Percentiles rank a stretch among this genome's conserved stretches.
Conservation (phyloP, 2,888 invertebrate species). For the Pandemis heparana region DNA sequence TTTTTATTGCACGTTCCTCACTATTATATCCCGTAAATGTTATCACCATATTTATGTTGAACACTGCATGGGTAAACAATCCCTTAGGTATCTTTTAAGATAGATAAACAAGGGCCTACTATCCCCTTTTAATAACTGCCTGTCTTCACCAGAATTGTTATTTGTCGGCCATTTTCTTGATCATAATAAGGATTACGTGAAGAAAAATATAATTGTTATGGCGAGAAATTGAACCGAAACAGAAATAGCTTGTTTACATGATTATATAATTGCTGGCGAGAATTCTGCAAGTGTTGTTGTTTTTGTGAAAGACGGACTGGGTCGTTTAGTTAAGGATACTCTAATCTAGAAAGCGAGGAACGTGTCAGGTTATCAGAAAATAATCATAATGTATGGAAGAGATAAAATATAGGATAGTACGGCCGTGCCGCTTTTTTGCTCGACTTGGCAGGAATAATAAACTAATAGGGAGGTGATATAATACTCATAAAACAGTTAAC, state of each 20-base stretch:
- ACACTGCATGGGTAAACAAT: background rate
- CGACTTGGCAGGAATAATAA: too few species aligned
- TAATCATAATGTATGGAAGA: too few species aligned
- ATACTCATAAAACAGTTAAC: too few species aligned
- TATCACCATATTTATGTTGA: background rate
- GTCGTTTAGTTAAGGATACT: too few species aligned
- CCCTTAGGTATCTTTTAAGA: background rate
- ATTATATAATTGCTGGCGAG: background rate
- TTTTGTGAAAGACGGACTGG: background rate
- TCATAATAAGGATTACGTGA: conserved; percentile 9
- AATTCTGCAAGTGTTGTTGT: too few species aligned
- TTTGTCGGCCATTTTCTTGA: background rate
- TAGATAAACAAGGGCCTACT: background rate
- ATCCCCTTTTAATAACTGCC: background rate
- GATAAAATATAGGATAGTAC: too few species aligned
- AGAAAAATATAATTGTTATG: background rate
- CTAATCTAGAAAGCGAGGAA: too few species aligned
- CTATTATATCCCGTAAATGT: background rate
- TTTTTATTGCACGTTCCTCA: background rate
- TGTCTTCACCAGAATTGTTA: conserved; percentile 11
- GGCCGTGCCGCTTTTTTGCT: too few species aligned
- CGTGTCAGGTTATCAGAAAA: too few species aligned
- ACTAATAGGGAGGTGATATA: too few species aligned
- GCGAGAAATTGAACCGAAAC: background rate
- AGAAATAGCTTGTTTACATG: background rate